Evolutionary conservation across 2,797 vertebrate species (phyloP), one percentile per base, ranked within the genome.

Genomic region (Arremon aurantiirostris): DNA sequence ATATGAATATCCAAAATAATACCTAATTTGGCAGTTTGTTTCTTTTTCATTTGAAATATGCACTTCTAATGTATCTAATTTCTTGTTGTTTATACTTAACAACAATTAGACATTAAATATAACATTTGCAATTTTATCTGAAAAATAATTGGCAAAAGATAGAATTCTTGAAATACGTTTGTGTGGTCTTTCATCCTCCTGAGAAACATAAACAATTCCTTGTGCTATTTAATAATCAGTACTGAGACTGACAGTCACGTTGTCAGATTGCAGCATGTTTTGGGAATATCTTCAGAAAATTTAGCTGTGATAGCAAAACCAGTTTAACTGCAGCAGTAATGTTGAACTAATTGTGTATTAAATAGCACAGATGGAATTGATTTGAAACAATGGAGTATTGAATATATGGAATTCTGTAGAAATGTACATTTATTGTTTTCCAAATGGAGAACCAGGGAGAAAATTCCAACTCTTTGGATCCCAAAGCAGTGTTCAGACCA

Each of bases 401-500:
- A n/a, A 15, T 34, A 5, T 52, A 21, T 34, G 57, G 35, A 92
- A 41, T 80, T 82, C 17, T 49, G 2, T 37, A 6, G 53, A 27
- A 28, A 6, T 55, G 4, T 61, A 8, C 3, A 2, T 35, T 17
- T 77, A 35, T 20, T 83, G 39, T 60, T 82, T 91, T 73, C 22
- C 28, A 86, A 32, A 47, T 26, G 14, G 34, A 63, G 59, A 86
- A 37, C 11, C 6, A 49, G 10, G 47, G 15, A 68, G 47, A 61
- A 89, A 70, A 81, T 34, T 81, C 24, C 22, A 1, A 7, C 8
- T 64, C n/a, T 30, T 73, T 57, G 18, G 15, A 50, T 80, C 32
- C 6, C 32, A 50, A 35, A 60, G 32, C 15, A 35, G 12, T 0
- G 0, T 87, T 91, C 20, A 49, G 23, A 24, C 30, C 5, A 1